Conservation (phyloP, 2,113 vertebrate genomes). For the Mungos mungo region DNA sequence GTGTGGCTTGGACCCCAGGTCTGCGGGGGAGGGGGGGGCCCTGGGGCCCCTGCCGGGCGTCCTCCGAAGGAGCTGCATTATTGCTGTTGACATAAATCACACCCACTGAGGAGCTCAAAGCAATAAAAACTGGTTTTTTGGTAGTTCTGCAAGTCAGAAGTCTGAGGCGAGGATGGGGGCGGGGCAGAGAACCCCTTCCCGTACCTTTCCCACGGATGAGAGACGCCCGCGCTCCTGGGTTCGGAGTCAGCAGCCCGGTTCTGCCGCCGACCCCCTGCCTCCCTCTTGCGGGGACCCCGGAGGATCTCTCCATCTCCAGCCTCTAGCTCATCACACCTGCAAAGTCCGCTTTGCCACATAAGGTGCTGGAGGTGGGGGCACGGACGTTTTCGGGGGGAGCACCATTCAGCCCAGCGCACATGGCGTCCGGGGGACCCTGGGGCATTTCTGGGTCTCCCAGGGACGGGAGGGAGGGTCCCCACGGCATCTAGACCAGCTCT, state of each 20-base stretch:
- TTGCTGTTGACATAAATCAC: accelerated
- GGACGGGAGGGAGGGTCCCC: accelerated
- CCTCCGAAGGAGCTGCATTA: accelerated
- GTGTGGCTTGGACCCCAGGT: no score
- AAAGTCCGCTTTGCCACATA: accelerated
- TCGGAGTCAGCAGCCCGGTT: background rate
- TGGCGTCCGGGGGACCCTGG: accelerated
- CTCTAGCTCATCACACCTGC: accelerated
- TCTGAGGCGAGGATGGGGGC: background rate
- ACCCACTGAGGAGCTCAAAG: background rate
- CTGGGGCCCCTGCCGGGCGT: background rate
- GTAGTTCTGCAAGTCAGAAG: background rate
- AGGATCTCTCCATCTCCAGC: background rate
- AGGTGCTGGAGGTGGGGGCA: background rate
- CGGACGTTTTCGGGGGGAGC: accelerated
- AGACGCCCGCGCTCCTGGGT: no score
- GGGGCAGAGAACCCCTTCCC: background rate
- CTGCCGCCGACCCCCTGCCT: background rate
- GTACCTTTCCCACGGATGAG: no score
- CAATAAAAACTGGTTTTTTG: background rate
- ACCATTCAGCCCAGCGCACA: accelerated
- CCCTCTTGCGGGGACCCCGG: background rate
- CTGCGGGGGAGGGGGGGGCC: accelerated
- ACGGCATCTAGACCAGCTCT: background rate
- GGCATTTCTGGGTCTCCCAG: accelerated